A percentile compares a stretch with the other conserved stretches of the same genome.
phyloP scores from a whole-genome alignment of 2,888 invertebrate species.

The Ischnura elegans region DNA sequence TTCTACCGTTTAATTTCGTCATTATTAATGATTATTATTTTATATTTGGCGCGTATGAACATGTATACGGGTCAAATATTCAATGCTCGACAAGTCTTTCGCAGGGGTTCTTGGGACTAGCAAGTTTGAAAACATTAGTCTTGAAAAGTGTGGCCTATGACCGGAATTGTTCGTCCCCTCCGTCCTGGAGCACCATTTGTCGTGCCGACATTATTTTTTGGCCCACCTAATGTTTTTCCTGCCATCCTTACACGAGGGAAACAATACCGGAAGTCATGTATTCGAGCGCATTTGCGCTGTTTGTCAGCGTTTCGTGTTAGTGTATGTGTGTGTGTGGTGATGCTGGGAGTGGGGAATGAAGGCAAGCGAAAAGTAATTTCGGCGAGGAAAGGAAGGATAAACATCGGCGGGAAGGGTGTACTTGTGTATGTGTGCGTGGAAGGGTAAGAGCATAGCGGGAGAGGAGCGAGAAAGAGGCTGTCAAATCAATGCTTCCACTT shows the following conservation, averaged over 20 bases:
- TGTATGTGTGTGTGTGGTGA: background rate
- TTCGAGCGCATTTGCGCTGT: background rate
- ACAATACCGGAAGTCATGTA: slow-evolving; percentile 4
- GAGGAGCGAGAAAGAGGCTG: slow-evolving; percentile 41
- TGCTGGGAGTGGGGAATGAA: background rate
- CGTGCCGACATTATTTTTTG: no score
- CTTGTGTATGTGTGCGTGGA: no score
- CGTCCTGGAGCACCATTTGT: no score
- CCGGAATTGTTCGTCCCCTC: no score
- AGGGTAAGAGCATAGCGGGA: background rate
- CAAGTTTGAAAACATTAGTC: no score
- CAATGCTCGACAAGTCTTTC: no score
- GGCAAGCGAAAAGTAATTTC: slow-evolving; percentile 61
- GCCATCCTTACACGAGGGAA: background rate
- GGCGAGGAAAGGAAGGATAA: slow-evolving; percentile 51
- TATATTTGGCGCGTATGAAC: no score
- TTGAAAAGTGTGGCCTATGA: no score
- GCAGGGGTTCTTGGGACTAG: no score
- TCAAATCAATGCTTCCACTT: slow-evolving; percentile 45
- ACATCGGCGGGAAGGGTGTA: background rate
- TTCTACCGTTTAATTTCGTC: no score
- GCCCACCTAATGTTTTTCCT: background rate
- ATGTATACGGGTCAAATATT: no score
- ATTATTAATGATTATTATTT: no score
- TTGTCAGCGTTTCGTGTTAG: background rate